Evolutionary conservation across 1,140 invertebrate species (phyloP).

Genomic region (Neotoxoptera formosana): DNA sequence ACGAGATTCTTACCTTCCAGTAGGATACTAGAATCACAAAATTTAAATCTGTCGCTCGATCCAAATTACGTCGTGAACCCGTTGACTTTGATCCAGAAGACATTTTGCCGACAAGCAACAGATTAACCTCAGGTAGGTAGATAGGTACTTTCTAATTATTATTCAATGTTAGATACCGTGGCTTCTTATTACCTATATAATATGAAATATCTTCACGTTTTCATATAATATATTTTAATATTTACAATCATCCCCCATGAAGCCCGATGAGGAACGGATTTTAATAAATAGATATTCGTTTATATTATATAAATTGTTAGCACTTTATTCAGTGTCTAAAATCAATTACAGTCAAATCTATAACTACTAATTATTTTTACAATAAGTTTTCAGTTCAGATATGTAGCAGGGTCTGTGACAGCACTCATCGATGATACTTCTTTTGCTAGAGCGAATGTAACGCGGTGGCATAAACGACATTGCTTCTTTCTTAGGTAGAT

Average conservation of each 20-base stretch:
- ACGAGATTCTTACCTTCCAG: constrained; percentile 94
- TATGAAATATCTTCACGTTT: constrained; percentile 99
- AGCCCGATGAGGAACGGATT: constrained; percentile 88
- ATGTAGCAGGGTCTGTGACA: constrained; percentile 1
- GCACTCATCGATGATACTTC: constrained; percentile 32
- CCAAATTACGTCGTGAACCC: constrained; percentile 95
- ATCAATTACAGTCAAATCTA: background rate
- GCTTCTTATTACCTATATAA: constrained; percentile 96
- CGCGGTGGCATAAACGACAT: background rate
- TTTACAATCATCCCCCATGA: constrained; percentile 98
- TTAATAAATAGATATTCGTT: background rate
- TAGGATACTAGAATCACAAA: constrained; percentile 97
- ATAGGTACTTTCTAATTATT: constrained; percentile 87
- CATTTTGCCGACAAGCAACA: constrained; percentile 87
- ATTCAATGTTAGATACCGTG: constrained; percentile 98
- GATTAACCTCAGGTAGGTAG: constrained; percentile 87
- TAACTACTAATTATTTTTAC: background rate
- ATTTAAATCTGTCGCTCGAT: constrained; percentile 96
- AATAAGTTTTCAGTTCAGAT: constrained; percentile 32
- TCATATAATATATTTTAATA: constrained; percentile 93
- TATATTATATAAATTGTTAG: constrained; percentile 29
- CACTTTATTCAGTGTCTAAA: constrained; percentile 18
- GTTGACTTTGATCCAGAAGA: constrained; percentile 98
- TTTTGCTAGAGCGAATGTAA: background rate
- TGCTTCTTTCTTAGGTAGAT: background rate